These are phyloP conservation scores for Deroplatys truncata DNA, from an alignment of 2,888 invertebrate genomes.

Conservation along the genomic window DNA sequence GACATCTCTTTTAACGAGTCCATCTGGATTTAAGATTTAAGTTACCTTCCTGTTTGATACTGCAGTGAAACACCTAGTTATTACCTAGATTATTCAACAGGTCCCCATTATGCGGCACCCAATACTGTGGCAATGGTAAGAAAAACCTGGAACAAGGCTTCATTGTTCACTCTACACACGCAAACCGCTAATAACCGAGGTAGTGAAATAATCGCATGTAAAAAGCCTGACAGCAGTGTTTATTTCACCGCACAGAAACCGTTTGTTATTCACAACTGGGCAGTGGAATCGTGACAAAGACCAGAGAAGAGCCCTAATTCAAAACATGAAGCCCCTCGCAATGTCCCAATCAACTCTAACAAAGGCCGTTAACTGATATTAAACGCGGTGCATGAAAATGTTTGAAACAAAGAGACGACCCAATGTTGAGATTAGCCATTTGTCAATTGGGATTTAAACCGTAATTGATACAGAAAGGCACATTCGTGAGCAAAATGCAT, in stretches of 20 bases:
- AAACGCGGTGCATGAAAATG: background rate
- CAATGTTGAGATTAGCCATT: background rate
- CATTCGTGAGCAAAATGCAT: background rate
- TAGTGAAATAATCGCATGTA: background rate
- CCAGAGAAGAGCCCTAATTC: background rate
- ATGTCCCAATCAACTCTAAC: background rate
- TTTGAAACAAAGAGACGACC: background rate
- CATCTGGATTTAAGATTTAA: background rate
- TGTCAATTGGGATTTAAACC: background rate
- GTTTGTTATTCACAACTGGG: background rate
- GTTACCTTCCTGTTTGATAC: background rate
- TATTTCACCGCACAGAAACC: background rate
- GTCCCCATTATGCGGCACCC: background rate
- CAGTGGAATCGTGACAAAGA: background rate
- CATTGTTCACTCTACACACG: background rate
- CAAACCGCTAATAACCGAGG: background rate
- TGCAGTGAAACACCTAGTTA: background rate
- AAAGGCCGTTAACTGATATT: background rate
- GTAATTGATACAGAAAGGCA: background rate
- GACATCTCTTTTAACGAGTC: background rate
- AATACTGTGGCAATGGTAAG: background rate
- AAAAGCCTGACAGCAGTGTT: background rate
- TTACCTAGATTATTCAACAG: background rate
- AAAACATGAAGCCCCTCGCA: background rate
- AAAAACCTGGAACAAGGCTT: background rate